These are phyloP conservation scores for Epizoanthus fatuus DNA, from an alignment of 92 coral and sea anemone genomes.

Conservation along the genomic window DNA sequence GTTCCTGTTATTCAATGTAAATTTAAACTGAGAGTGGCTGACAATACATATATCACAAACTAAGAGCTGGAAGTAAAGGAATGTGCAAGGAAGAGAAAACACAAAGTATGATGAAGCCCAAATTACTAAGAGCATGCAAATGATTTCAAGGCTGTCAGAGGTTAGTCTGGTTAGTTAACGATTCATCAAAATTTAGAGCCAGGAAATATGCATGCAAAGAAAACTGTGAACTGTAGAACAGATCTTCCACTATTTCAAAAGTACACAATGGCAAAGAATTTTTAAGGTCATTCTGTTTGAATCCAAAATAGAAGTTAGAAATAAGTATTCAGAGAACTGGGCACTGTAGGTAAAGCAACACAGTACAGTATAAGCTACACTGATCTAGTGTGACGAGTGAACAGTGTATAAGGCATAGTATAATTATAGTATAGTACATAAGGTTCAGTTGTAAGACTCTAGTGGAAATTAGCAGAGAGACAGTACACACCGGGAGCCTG, in stretches of 20 bases:
- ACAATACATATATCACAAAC: too few relatives aligned
- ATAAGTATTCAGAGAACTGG: background rate
- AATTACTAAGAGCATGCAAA: too few relatives aligned
- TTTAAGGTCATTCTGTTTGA: background rate
- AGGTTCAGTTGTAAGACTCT: conserved; percentile 21
- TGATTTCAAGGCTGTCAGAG: too few relatives aligned
- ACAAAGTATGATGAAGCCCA: too few relatives aligned
- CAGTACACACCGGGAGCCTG: conserved; percentile 99
- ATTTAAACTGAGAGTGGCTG: too few relatives aligned
- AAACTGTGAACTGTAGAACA: conserved; percentile 32
- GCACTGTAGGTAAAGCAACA: background rate
- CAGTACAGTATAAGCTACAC: background rate
- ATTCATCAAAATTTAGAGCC: background rate
- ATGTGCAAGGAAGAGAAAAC: too few relatives aligned
- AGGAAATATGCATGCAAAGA: conserved; percentile 4
- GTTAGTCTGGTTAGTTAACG: background rate
- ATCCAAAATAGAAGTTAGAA: background rate
- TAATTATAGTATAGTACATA: background rate
- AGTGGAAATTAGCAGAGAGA: conserved; percentile 39
- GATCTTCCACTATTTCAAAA: background rate
- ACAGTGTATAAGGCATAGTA: background rate
- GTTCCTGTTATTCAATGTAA: too few relatives aligned
- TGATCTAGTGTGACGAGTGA: background rate
- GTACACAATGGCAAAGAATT: background rate
- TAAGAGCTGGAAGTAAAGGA: too few relatives aligned